Percentiles rank a stretch among this genome's conserved stretches.
Evolutionary conservation across 2,113 vertebrate genomes (phyloP).

Genomic region (Etia nguti): DNA sequence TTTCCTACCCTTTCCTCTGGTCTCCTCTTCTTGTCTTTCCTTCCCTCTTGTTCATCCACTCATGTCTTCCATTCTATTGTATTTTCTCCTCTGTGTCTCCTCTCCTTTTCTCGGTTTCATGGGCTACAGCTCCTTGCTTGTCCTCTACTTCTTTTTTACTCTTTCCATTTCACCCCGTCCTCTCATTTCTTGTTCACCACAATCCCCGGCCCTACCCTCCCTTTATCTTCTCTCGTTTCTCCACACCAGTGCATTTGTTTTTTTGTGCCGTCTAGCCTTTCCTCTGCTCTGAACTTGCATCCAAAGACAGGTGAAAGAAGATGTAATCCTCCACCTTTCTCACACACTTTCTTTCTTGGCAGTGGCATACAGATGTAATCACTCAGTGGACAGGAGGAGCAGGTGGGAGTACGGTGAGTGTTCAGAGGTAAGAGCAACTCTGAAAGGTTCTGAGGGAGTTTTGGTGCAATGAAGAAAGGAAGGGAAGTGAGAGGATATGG

Average conservation of each 20-base stretch:
- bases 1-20: neutral
- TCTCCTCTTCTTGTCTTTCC: neutral
- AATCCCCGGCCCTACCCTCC: neutral
- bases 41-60: neutral
- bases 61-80: neutral
- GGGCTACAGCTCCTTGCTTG: neutral
- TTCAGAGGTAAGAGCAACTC: conserved; percentile 1
- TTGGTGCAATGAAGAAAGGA: neutral
- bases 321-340: conserved; percentile 31
- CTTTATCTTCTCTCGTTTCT: neutral
- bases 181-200: neutral
- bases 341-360: neutral
- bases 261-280: neutral
- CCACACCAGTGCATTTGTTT: neutral
- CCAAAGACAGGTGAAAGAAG: neutral
- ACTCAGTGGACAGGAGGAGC: conserved; percentile 9
- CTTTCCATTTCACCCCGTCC: neutral
- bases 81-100: neutral
- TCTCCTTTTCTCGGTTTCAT: neutral
- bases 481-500: neutral
- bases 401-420: neutral
- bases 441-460: conserved; percentile 9
- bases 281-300: neutral
- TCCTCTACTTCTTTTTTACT: neutral
- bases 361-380: conserved; percentile 45